A percentile compares a stretch with the other conserved stretches of the same genome.
These are phyloP conservation scores for Ceyx margarethae DNA, from an alignment of 2,113 vertebrate genomes.

Conservation along the genomic window DNA sequence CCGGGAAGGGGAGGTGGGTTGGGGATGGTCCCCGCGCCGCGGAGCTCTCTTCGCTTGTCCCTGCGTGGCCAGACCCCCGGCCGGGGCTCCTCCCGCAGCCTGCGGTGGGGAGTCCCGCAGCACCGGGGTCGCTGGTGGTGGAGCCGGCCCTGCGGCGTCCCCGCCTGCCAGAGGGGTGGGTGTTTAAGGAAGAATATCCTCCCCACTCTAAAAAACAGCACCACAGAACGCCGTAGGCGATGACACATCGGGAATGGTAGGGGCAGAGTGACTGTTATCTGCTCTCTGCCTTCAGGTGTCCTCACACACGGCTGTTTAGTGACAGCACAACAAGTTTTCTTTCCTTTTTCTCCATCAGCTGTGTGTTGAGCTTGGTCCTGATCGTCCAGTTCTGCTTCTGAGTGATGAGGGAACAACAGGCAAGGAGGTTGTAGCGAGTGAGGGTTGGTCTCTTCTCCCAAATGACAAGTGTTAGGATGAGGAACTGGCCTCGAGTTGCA, in stretches of 20 bases:
- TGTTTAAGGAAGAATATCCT: neutral
- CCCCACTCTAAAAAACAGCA: accelerated
- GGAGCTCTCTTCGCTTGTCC: neutral
- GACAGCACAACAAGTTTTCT: neutral
- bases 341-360: neutral
- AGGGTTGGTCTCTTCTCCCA: neutral
- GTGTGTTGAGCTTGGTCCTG: neutral
- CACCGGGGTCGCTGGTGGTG: accelerated
- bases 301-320: neutral
- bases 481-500: neutral
- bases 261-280: neutral
- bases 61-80: no score
- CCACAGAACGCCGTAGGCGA: neutral
- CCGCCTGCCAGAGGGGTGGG: neutral
- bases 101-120: neutral
- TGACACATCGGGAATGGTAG: accelerated
- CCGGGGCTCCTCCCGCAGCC: neutral
- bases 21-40: no score
- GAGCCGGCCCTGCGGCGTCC: neutral
- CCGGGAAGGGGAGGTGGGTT: no score
- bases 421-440: neutral
- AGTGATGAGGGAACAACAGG: accelerated
- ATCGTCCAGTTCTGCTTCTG: accelerated
- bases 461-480: neutral
- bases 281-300: accelerated